Evolutionary conservation across 1,140 invertebrate species (phyloP).

Genomic region (Pseudomyrmex cubaensis): DNA sequence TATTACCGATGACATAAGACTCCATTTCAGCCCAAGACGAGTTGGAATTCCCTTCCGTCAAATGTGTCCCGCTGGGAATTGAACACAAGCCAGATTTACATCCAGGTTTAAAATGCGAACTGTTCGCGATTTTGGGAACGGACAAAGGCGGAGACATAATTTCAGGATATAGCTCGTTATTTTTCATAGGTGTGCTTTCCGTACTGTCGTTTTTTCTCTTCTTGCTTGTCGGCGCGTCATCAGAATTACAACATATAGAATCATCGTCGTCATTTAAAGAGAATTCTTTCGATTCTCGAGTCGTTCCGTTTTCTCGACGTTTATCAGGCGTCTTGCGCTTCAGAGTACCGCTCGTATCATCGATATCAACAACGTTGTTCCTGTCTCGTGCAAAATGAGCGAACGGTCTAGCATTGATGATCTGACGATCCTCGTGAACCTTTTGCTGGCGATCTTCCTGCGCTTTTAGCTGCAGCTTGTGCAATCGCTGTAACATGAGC

Average conservation of each 20-base stretch:
- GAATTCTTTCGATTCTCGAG: slow-evolving; percentile 61
- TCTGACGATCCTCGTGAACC: slow-evolving; percentile 81
- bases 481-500: slow-evolving; percentile 93
- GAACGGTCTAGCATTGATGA: slow-evolving; percentile 85
- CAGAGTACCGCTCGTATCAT: slow-evolving; percentile 73
- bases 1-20: slow-evolving; percentile 92
- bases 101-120: slow-evolving; percentile 33
- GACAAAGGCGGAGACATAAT: slow-evolving; percentile 83
- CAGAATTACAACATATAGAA: slow-evolving; percentile 48
- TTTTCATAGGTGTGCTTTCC: slow-evolving; percentile 76
- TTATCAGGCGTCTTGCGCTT: slow-evolving; percentile 80
- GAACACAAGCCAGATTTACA: slow-evolving; percentile 61
- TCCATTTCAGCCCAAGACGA: slow-evolving; percentile 97
- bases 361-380: slow-evolving; percentile 71
- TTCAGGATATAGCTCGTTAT: slow-evolving; percentile 71
- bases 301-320: slow-evolving; percentile 76
- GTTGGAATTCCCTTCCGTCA: slow-evolving; percentile 87
- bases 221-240: slow-evolving; percentile 77
- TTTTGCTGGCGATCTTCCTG: slow-evolving; percentile 82
- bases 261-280: slow-evolving; percentile 76
- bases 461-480: slow-evolving; percentile 88
- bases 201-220: slow-evolving; percentile 73
- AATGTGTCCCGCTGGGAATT: slow-evolving; percentile 63
- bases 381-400: slow-evolving; percentile 86
- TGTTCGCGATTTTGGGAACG: slow-evolving; percentile 76